A percentile compares a stretch with the other conserved stretches of the same genome.
These are phyloP conservation scores for Rotaria magnacalcarata DNA, from an alignment of 2,888 invertebrate species.

Conservation along the genomic window DNA sequence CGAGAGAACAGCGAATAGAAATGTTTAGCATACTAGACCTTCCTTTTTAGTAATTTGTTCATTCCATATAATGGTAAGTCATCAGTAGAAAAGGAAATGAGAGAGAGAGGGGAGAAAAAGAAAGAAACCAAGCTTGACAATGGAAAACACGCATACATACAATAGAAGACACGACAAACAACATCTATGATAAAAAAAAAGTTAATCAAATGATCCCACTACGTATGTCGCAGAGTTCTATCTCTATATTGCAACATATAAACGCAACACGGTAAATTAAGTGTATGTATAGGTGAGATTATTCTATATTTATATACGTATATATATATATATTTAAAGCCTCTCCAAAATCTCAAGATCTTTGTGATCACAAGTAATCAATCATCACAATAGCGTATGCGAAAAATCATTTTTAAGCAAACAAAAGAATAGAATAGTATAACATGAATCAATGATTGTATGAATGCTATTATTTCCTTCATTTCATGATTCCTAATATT, in stretches of 20 bases:
- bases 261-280: background rate
- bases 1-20: background rate
- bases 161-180: background rate
- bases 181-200: background rate
- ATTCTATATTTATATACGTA: background rate
- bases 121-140: background rate
- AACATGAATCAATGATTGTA: conserved; percentile 8
- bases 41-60: background rate
- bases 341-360: background rate
- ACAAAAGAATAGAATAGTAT: background rate
- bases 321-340: background rate
- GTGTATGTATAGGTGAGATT: background rate
- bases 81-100: background rate
- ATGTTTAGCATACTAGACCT: background rate
- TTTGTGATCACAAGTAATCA: background rate
- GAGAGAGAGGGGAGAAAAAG: background rate
- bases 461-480: conserved; percentile 2
- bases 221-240: background rate
- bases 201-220: background rate
- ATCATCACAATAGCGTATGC: background rate
- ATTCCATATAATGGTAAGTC: background rate
- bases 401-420: background rate
- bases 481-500: conserved; percentile 4
- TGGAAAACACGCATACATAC: background rate
- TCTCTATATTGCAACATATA: background rate